These are phyloP conservation scores for Macheiramphus alcinus DNA, from an alignment of 2,113 vertebrate species.

Conservation along the genomic window DNA sequence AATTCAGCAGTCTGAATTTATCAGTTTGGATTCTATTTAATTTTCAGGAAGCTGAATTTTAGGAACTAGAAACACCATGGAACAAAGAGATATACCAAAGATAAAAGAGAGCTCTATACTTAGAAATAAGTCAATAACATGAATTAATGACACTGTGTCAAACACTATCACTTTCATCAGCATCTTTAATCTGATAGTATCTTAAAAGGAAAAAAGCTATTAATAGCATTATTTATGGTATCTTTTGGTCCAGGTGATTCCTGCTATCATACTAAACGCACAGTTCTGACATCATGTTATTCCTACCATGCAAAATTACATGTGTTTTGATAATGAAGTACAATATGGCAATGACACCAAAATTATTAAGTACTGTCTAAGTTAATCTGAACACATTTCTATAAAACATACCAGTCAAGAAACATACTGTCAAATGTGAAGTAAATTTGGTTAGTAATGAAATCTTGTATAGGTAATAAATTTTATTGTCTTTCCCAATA, in stretches of 20 bases:
- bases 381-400: background rate
- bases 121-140: background rate
- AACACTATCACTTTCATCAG: background rate
- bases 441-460: background rate
- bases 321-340: background rate
- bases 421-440: background rate
- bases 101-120: background rate
- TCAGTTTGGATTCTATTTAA: background rate
- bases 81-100: background rate
- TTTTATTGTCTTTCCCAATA: background rate
- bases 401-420: background rate
- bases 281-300: background rate
- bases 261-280: background rate
- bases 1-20: background rate
- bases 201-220: background rate
- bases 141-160: background rate
- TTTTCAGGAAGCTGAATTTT: background rate
- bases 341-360: background rate
- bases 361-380: background rate
- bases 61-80: background rate
- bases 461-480: background rate
- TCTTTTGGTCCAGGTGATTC: background rate
- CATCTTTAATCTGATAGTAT: background rate
- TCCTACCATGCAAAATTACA: background rate
- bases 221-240: background rate